Percentiles rank a stretch among this genome's conserved stretches.
Conservation (phyloP, 1,140 invertebrate species). For the Brachionus sp. region DNA sequence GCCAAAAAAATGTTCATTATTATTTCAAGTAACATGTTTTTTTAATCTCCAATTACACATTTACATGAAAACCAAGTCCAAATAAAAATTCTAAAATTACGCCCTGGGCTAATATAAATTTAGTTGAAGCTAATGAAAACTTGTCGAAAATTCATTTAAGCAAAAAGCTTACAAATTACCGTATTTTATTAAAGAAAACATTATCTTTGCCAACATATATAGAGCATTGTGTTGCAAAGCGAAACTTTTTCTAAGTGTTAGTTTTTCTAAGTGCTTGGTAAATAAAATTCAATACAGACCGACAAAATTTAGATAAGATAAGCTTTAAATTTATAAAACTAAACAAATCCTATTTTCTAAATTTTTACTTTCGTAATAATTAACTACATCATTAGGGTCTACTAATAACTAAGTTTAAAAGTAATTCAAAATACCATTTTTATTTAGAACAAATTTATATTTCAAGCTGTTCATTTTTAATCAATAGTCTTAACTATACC, state of each 20-base stretch:
- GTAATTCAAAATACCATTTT: not conserved
- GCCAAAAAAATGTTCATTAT: not conserved
- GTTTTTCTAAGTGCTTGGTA: slow-evolving; percentile 9
- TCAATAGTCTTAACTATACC: no score
- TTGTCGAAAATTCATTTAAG: not conserved
- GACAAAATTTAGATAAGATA: not conserved
- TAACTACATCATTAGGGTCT: not conserved
- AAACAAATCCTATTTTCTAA: not conserved
- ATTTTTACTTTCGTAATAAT: not conserved
- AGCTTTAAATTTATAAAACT: not conserved
- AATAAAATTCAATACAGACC: slow-evolving; percentile 1
- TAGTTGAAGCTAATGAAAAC: not conserved
- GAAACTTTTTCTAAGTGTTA: not conserved
- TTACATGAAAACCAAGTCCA: not conserved
- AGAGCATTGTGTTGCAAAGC: not conserved
- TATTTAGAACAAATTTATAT: not conserved
- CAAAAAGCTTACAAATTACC: not conserved
- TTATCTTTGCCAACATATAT: not conserved
- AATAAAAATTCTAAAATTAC: not conserved
- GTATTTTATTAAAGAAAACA: not conserved
- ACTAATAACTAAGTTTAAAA: not conserved
- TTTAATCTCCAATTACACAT: not conserved
- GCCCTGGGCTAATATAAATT: not conserved
- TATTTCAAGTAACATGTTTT: not conserved
- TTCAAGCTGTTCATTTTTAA: no score